Evolutionary conservation across 2,113 vertebrate genomes (phyloP), one percentile per base, ranked within the genome.

Genomic region (Calidris pugnax): DNA sequence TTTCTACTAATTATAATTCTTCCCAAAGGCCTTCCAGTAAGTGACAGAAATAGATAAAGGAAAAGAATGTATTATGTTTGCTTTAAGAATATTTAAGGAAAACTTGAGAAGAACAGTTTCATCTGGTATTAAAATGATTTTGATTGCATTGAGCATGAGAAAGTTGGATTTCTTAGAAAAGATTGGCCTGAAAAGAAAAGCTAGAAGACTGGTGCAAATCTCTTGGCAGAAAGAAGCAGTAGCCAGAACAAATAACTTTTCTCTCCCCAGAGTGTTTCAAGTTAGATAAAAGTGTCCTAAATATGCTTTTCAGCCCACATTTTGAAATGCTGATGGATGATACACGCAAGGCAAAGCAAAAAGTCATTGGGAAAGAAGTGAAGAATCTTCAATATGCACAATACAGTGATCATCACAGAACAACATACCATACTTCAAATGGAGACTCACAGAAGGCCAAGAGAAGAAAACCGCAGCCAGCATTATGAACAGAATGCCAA

Each of bases 121-220:
- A 55, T 57, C 66, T 55, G 69, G 37, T 53, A 76, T 62, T 67
- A 79, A 78, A 92, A 78, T 62, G 1, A 51, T 50, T 96, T 75
- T 89, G 90, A 81, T 75, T 95, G 84, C 74, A 97, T 6, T 51
- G 67, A 97, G 71, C 72, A 93, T 86, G 57, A 94, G 82, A 89
- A 86, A 68, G 41, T 47, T 93, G 59, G 33, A 93, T 93, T 96
- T 96, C 68, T 97, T 90, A 95, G 23, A 93, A 92, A 85, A 67
- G 81, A 80, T 2, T 91, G 92, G 80, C 71, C 87, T 84, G 84
- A 94, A 96, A 83, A 96, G 33, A 74, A 95, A 96, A 71, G 89
- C 66, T 66, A 60, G 47, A 45, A 92, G 88, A 78, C 71, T 68
- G 84, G 80, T 66, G 60, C 83, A 95, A 85, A 73, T 91, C 71